Evolutionary conservation across 2,113 vertebrate species (phyloP).

Genomic region (Xenus cinereus): DNA sequence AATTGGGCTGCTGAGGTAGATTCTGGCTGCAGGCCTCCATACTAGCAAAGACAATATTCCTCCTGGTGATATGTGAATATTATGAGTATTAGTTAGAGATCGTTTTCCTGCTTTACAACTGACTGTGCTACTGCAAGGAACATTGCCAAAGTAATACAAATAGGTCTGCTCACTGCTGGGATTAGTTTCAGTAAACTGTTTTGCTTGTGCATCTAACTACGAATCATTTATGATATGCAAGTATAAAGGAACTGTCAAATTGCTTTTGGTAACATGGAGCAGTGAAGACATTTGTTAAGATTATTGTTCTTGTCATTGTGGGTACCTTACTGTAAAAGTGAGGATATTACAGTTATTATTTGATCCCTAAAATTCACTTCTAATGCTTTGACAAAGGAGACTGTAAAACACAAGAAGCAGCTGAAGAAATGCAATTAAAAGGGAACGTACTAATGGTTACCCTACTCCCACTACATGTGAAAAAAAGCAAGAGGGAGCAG

Average conservation of each 20-base stretch:
- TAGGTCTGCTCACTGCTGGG: neutral
- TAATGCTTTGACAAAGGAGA: neutral
- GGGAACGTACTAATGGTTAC: neutral
- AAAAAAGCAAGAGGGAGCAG: neutral
- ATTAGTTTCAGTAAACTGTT: slow-evolving; percentile 26
- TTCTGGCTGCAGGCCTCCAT: neutral
- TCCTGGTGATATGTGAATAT: neutral
- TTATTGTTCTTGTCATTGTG: neutral
- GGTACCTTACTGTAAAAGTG: neutral
- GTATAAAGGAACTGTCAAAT: neutral
- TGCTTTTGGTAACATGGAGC: neutral
- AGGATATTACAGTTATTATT: neutral
- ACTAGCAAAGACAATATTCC: neutral
- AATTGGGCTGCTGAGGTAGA: neutral
- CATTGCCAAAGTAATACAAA: neutral
- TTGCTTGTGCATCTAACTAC: neutral
- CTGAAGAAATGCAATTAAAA: neutral
- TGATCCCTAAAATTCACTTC: neutral
- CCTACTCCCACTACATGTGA: neutral
- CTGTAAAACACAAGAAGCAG: neutral
- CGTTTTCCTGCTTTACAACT: neutral
- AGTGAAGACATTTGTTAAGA: neutral
- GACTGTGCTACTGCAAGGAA: neutral
- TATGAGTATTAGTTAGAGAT: neutral
- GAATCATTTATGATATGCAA: neutral